These are phyloP conservation scores for Xenus cinereus DNA, from an alignment of 2,113 vertebrate genomes.

Conservation along the genomic window DNA sequence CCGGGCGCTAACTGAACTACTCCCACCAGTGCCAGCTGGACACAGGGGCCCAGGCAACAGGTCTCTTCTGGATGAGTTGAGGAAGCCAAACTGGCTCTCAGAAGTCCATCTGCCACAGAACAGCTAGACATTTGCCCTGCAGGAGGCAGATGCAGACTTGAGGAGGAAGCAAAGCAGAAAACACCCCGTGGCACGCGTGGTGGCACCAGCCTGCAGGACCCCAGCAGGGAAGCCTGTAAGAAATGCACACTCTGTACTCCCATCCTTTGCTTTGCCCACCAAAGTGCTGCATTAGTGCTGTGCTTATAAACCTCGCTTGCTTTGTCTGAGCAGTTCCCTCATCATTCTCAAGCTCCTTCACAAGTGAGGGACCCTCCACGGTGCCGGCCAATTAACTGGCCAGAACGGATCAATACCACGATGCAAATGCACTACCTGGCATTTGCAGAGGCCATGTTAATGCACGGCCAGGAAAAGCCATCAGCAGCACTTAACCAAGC, in stretches of 20 bases:
- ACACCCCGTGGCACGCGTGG: not conserved
- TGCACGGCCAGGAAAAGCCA: not conserved
- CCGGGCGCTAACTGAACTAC: accelerated
- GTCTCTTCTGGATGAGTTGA: not conserved
- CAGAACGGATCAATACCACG: not conserved
- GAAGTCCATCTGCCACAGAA: not conserved
- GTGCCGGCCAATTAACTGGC: not conserved
- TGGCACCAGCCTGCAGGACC: not conserved
- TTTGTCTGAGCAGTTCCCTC: not conserved
- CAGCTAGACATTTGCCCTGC: not conserved
- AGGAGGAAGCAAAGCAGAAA: not conserved
- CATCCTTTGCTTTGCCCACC: not conserved
- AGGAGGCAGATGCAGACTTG: not conserved
- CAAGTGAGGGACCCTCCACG: accelerated
- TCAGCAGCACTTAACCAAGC: not conserved
- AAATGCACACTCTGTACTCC: not conserved
- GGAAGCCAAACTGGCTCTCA: not conserved
- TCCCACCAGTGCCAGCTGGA: not conserved
- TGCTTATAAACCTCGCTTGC: not conserved
- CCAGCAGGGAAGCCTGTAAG: not conserved
- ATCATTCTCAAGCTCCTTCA: not conserved
- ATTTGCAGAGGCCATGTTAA: not conserved
- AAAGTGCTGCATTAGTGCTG: not conserved
- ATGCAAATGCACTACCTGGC: not conserved
- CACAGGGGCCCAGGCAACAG: not conserved